These are phyloP conservation scores for Megathymus violae DNA, from an alignment of 1,140 invertebrate genomes.

Conservation along the genomic window DNA sequence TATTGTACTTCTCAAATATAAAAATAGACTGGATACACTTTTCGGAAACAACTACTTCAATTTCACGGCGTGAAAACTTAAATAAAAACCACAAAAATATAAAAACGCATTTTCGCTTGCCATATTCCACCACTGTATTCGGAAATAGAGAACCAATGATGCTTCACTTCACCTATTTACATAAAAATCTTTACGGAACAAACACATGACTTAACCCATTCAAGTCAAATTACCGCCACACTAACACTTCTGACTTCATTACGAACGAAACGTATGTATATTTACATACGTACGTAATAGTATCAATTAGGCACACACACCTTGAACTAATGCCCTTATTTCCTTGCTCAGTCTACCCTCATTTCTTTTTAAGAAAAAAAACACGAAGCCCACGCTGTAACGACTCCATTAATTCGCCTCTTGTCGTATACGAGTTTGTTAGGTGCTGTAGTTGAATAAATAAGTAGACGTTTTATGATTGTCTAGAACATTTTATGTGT, in stretches of 20 bases:
- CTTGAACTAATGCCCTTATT: slow-evolving; percentile 60
- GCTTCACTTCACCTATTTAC: too few species aligned
- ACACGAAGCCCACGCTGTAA: slow-evolving; percentile 40
- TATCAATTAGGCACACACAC: slow-evolving; percentile 49
- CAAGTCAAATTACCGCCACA: slow-evolving; percentile 11
- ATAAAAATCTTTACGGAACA: background rate
- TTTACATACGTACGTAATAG: slow-evolving; percentile 36
- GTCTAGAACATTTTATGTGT: background rate
- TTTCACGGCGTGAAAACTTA: too few species aligned
- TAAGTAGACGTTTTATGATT: background rate
- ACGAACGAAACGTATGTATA: slow-evolving; percentile 5
- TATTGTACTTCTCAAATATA: too few species aligned
- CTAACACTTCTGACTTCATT: slow-evolving; percentile 23
- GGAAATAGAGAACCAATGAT: too few species aligned
- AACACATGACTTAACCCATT: slow-evolving; percentile 17
- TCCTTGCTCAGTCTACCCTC: slow-evolving; percentile 29
- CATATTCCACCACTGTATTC: too few species aligned
- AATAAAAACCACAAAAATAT: too few species aligned
- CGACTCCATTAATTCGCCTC: slow-evolving; percentile 45
- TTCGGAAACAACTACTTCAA: too few species aligned
- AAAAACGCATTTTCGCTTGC: too few species aligned
- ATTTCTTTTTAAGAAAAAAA: slow-evolving; percentile 46
- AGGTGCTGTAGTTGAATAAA: slow-evolving; percentile 19
- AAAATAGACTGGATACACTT: too few species aligned
- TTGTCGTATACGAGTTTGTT: slow-evolving; percentile 2